phyloP scores from a whole-genome alignment of 2,888 invertebrate species.

The Periphyllus acericola region DNA sequence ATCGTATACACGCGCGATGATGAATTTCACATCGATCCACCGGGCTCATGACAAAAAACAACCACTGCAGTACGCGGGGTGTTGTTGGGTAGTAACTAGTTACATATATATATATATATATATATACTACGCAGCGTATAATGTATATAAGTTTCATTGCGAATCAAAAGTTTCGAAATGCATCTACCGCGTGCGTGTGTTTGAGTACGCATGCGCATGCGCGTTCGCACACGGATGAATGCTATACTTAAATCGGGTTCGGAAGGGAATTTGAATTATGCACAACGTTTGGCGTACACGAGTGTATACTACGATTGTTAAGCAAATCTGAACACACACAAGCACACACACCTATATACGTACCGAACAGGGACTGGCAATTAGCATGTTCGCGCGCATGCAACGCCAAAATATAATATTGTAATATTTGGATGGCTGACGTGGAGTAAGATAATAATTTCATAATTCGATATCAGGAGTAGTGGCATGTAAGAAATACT shows the following conservation, averaged over 20 bases:
- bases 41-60: too few species aligned
- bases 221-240: not conserved
- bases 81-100: too few species aligned
- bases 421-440: not conserved
- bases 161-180: not conserved
- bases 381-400: not conserved
- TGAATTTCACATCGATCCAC: too few species aligned
- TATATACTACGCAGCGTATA: too few species aligned
- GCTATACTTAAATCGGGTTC: not conserved
- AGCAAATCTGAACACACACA: not conserved
- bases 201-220: not conserved
- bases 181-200: not conserved
- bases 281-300: constrained; percentile 8
- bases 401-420: not conserved
- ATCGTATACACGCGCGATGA: too few species aligned
- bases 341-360: not conserved
- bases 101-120: too few species aligned
- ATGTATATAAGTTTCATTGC: not conserved
- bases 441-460: not conserved
- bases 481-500: not conserved
- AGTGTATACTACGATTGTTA: not conserved
- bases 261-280: not conserved
- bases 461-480: not conserved
- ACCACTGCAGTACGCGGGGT: too few species aligned
- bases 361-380: not conserved